Percentiles rank a stretch among this genome's conserved stretches.
Conservation (phyloP, 2,888 invertebrate species). For the Torymus aiolomorphi region DNA sequence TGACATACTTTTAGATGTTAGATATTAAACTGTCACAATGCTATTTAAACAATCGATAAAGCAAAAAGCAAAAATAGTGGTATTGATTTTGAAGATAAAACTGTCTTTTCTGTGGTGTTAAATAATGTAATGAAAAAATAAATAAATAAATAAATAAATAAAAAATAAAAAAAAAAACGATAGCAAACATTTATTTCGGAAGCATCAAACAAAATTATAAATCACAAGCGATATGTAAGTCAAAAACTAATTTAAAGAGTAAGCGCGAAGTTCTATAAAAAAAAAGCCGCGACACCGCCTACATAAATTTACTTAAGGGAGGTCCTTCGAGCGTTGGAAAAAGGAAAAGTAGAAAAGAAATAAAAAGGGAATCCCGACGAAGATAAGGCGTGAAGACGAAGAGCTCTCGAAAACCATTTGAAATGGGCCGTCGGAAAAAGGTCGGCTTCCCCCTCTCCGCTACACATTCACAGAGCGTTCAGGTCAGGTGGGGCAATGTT, state of each 20-base stretch:
- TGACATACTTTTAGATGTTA: no score
- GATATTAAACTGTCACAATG: no score
- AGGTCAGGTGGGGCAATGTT: conserved; percentile 31
- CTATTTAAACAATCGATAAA: no score
- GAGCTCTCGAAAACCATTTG: conserved; percentile 23
- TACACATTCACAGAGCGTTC: neutral
- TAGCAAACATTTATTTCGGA: no score
- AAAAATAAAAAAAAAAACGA: no score
- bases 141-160: no score
- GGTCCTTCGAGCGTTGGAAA: neutral
- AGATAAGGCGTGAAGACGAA: conserved; percentile 33
- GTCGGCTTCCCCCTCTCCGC: neutral
- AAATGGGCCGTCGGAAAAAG: neutral
- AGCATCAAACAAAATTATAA: neutral
- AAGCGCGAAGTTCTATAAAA: neutral
- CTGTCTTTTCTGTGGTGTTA: no score
- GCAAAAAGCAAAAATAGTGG: no score
- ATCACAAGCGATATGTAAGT: neutral
- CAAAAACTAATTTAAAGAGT: neutral
- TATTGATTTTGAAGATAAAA: no score
- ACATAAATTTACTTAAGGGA: conserved; percentile 35
- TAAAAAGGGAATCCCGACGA: neutral
- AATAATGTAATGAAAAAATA: no score
- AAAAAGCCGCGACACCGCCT: neutral
- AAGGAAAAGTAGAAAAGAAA: neutral